These are phyloP conservation scores for Saturnia pavonia DNA, from an alignment of 2,888 invertebrate species.

Conservation along the genomic window DNA sequence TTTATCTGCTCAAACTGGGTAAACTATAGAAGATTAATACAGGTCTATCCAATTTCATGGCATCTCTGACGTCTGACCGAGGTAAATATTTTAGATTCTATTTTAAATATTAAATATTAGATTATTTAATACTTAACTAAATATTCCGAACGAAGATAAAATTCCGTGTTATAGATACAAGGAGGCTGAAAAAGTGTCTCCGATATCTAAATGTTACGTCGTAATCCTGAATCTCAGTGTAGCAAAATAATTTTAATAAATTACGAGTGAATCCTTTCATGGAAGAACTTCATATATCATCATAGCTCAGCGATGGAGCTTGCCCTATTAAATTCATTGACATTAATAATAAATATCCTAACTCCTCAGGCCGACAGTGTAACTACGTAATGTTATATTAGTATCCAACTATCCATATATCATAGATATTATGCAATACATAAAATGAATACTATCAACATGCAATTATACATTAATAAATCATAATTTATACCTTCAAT, in stretches of 20 bases:
- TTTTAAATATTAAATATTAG: no score
- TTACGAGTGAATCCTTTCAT: neutral
- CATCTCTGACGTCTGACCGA: no score
- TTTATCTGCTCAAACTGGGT: no score
- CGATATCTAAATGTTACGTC: no score
- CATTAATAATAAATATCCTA: neutral
- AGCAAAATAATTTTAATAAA: neutral
- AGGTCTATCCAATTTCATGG: no score
- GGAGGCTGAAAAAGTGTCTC: no score
- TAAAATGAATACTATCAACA: constrained; percentile 27
- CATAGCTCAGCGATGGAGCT: neutral
- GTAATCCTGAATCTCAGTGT: no score
- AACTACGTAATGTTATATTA: neutral
- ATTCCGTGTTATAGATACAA: no score
- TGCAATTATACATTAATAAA: constrained; percentile 35
- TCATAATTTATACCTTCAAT: constrained; percentile 28
- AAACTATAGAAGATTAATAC: no score
- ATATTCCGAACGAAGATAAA: no score
- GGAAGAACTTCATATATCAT: neutral
- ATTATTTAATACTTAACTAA: no score
- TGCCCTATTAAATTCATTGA: neutral
- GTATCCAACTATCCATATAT: neutral
- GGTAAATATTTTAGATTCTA: no score
- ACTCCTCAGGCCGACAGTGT: neutral
- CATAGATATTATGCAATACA: constrained; percentile 14